Base-by-base conservation (phyloP, 2,888 invertebrate genomes). In the Melanostoma mellinum region DNA sequence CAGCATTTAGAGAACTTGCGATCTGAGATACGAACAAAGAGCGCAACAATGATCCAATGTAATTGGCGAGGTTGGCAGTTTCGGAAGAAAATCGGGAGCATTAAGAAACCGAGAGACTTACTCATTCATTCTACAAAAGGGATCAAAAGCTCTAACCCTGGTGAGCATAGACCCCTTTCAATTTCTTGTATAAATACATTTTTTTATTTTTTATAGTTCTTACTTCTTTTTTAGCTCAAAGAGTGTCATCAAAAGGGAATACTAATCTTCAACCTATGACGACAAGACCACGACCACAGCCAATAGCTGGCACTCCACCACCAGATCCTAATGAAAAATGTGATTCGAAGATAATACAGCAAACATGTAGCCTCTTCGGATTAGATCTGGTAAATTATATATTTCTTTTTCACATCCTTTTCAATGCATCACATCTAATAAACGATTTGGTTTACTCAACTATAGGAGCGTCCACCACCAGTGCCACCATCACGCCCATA, bases 401-500 rank as follows among this genome's bases (percentile, higher is more conserved):
- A n/a, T 48, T 40, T 48, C 61, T 53, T 35, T 6, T 33, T 65
- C 10, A 46, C 10, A 36, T 60, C 48, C 40, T 40, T 6, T n/a
- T 9, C 44, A 67, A 63, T 52, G 20, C 52, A 30, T 56, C 67
- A 44, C 50, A 56, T 81, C 56, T 63, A 75, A 85, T 85, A 69
- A 74, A 79, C 42, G 38, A 79, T 76, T 56, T 56, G 42, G 38
- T 80, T 85, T 86, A 85, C 88, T 20, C 20, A 20, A 20, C 20
- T 40, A 50, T 90, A 96, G 96, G 97, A 97, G 92, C 93, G 96
- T 84, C 97, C 98, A 42, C 98, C 98, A 42, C 97, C 98, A 38
- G 95, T 98, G 86, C 98, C 98, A 58, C 96, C 97, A 40, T 95
- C 97, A 88, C 94, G 98, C 87, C 94, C 96, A 2, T 98, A 98